Conservation (phyloP, 2,797 vertebrate genomes). For the Eulemur coronatus region DNA sequence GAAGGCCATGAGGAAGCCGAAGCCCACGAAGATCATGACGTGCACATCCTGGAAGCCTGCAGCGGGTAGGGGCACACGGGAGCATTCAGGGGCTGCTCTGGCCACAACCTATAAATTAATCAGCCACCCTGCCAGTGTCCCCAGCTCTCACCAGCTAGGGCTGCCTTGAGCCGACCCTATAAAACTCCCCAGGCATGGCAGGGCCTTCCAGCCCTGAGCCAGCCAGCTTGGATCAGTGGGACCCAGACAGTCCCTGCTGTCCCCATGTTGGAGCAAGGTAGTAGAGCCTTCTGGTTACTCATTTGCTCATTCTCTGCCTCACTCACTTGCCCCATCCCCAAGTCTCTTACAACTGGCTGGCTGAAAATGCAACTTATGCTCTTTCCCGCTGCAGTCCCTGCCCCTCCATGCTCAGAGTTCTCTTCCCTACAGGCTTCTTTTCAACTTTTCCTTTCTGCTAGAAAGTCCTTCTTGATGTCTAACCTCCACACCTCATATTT, state of each 20-base stretch:
- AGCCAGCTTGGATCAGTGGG: neutral
- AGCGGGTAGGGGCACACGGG: neutral
- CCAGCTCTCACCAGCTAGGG: neutral
- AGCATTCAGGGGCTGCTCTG: neutral
- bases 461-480: conserved; percentile 15
- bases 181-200: neutral
- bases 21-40: conserved; percentile 93
- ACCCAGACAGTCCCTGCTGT: neutral
- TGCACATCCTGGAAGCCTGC: conserved; percentile 93
- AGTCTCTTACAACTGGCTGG: neutral
- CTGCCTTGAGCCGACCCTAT: neutral
- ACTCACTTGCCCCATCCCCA: no score
- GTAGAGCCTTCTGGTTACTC: neutral
- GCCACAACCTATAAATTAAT: neutral
- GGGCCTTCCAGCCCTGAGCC: neutral
- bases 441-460: neutral
- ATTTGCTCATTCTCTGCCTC: neutral
- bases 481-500: neutral
- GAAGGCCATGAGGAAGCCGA: conserved; percentile 95
- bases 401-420: neutral
- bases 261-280: neutral
- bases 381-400: neutral
- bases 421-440: neutral
- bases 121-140: neutral
- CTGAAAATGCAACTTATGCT: neutral